phyloP scores from a whole-genome alignment of 2,113 vertebrate species.

The cat (Felis catus) region F.catus_Fca126_mat1.0 CM031427.1:19129001-19129500 shows the following conservation, averaged over 20 bases:
- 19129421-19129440: not conserved
- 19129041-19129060: conserved; percentile 72
- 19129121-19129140: not conserved
- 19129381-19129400: not conserved
- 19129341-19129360: not conserved
- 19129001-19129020: conserved; percentile 46
- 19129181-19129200: not conserved
- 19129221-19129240: not conserved
- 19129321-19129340: not conserved
- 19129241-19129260: not conserved
- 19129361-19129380: not conserved
- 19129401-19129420: not conserved
- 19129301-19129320: not conserved
- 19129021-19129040: conserved; percentile 56
- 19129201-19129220: rapidly evolving
- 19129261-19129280: not conserved
- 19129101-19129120: conserved; percentile 46
- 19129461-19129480: rapidly evolving
- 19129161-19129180: not conserved
- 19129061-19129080: conserved; percentile 49
- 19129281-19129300: not conserved
- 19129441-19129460: not conserved
- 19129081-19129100: conserved; percentile 47
- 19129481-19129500: not conserved
- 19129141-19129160: conserved; percentile 43